A percentile compares a stretch with the other conserved stretches of the same genome.
Evolutionary conservation across 1,140 invertebrate species (phyloP).

Genomic region (Hylaeus volcanicus): DNA sequence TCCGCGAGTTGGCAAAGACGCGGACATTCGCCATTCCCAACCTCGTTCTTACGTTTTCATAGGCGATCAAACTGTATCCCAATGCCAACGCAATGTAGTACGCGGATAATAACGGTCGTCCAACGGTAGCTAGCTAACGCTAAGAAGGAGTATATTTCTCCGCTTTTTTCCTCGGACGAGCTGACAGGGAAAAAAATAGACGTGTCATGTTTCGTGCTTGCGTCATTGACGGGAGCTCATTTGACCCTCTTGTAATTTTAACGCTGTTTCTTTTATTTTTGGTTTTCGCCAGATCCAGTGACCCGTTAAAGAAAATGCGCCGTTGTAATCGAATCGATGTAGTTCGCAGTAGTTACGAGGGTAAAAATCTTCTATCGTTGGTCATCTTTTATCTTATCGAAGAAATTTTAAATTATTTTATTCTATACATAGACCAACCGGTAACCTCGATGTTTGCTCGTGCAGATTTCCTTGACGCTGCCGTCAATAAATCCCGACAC

Average conservation of each 20-base stretch:
- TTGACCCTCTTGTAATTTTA: slow-evolving; percentile 4
- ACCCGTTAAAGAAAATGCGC: too few species aligned
- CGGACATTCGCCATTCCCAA: slow-evolving; percentile 26
- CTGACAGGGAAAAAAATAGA: slow-evolving; percentile 35
- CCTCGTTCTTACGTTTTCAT: background rate
- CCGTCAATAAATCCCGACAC: too few species aligned
- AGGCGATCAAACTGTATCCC: background rate
- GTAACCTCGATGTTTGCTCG: too few species aligned
- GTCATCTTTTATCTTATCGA: too few species aligned
- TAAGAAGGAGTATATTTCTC: background rate
- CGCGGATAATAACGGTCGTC: too few species aligned
- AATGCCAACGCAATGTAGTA: background rate
- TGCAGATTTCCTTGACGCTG: too few species aligned
- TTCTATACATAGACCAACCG: too few species aligned
- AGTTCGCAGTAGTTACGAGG: too few species aligned
- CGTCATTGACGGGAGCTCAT: slow-evolving; percentile 12
- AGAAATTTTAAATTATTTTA: too few species aligned
- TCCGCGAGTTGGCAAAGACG: slow-evolving; percentile 21
- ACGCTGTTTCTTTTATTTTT: background rate
- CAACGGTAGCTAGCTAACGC: too few species aligned
- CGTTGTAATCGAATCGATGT: too few species aligned
- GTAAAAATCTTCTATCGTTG: too few species aligned
- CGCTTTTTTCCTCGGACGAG: slow-evolving; percentile 3
- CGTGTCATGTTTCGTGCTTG: slow-evolving; percentile 28
- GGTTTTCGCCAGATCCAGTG: background rate